Conservation (phyloP, 2,888 invertebrate genomes). For the Harmothoe impar region DNA sequence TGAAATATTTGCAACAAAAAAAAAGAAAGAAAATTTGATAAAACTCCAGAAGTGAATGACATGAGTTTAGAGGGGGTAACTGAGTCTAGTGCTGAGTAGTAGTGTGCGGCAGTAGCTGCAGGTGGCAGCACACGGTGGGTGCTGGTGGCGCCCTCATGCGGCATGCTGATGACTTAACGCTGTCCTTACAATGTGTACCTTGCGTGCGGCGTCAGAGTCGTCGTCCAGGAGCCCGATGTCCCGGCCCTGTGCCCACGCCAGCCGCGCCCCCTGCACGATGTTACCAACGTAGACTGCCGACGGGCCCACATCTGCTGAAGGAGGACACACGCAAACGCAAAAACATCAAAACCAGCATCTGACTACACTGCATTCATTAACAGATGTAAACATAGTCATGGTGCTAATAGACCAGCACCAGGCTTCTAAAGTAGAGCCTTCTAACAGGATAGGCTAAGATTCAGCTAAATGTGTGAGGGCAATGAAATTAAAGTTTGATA, state of each 20-base stretch:
- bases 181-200: constrained; percentile 86
- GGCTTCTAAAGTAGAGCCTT: no score
- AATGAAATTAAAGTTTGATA: no score
- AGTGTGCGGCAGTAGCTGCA: constrained; percentile 15
- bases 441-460: no score
- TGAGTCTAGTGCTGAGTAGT: not conserved
- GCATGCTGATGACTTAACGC: constrained; percentile 53
- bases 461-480: no score
- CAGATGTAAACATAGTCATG: no score
- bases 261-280: constrained; percentile 98
- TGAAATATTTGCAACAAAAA: no score
- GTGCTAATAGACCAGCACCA: no score
- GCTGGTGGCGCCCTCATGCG: constrained; percentile 28
- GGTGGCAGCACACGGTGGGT: constrained; percentile 7
- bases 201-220: constrained; percentile 92
- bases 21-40: no score
- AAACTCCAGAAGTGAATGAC: no score
- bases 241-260: constrained; percentile 98
- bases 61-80: no score
- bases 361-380: no score
- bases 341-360: no score
- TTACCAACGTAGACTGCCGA: constrained; percentile 99
- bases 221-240: constrained; percentile 97
- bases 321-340: not conserved
- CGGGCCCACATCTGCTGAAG: constrained; percentile 95